Percentiles rank a stretch among this genome's conserved stretches.
These are phyloP conservation scores for Allygus modestus DNA, from an alignment of 2,888 invertebrate species.

Conservation along the genomic window DNA sequence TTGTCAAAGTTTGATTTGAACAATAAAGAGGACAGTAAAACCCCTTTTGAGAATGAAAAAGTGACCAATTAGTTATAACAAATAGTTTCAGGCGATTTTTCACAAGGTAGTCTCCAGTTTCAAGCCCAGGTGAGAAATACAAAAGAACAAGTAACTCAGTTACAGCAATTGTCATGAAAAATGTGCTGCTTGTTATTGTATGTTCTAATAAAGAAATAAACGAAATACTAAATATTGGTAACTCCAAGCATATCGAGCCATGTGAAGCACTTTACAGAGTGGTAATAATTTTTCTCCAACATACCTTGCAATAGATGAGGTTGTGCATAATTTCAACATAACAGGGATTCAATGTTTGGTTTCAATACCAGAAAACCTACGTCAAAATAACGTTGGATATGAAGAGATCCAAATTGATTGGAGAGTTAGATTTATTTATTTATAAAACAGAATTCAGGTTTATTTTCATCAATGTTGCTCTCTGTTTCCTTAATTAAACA, in stretches of 20 bases:
- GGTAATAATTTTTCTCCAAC: neutral
- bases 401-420: neutral
- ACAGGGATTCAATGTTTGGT: neutral
- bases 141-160: neutral
- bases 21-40: no score
- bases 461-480: neutral
- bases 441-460: neutral
- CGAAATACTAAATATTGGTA: neutral
- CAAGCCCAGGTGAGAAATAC: neutral
- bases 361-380: neutral
- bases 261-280: neutral
- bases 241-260: neutral
- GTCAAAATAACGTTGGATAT: neutral
- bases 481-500: neutral
- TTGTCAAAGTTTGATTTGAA: no score
- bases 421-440: neutral
- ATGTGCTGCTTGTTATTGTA: neutral
- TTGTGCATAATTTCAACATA: neutral
- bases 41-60: neutral
- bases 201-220: constrained; percentile 5
- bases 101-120: neutral
- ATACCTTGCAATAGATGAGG: neutral
- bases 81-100: constrained; percentile 8
- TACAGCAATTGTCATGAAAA: neutral
- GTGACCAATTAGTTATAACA: neutral